phyloP scores from a whole-genome alignment of 92 coral and sea anemone species.

The Diadumene lineata region DNA sequence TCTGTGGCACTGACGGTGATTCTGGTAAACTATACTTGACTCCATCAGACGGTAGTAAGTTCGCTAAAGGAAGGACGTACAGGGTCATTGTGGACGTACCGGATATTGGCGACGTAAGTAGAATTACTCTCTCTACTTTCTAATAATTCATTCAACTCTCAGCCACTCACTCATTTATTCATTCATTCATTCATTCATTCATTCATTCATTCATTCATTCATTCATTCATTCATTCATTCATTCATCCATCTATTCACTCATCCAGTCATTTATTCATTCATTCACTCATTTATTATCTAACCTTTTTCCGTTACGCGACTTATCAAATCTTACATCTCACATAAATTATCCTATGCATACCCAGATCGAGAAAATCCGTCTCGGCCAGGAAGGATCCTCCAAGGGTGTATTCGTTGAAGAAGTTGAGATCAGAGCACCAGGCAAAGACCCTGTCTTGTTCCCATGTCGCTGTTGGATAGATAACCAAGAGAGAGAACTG shows the following conservation, averaged over 20 bases:
- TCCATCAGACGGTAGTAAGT: conserved; percentile 72
- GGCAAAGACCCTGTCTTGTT: conserved; percentile 66
- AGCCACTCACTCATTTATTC: too few species aligned
- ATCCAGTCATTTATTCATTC: too few species aligned
- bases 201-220: too few species aligned
- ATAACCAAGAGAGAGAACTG: conserved; percentile 50
- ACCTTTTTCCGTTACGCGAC: too few species aligned
- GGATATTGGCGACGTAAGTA: conserved; percentile 75
- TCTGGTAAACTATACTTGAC: conserved; percentile 78
- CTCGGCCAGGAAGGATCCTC: conserved; percentile 70
- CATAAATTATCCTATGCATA: not conserved
- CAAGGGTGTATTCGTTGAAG: conserved; percentile 65
- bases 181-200: too few species aligned
- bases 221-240: too few species aligned
- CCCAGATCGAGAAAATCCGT: conserved; percentile 53
- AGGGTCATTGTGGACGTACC: conserved; percentile 64
- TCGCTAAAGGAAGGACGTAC: conserved; percentile 71
- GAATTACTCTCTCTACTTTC: not conserved
- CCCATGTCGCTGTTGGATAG: conserved; percentile 82
- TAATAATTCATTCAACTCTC: too few species aligned
- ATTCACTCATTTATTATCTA: too few species aligned
- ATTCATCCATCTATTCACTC: too few species aligned
- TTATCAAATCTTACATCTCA: not conserved
- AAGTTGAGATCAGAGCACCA: conserved; percentile 60
- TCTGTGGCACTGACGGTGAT: conserved; percentile 72